These are phyloP conservation scores for Nomia melanderi DNA, from an alignment of 1,140 invertebrate genomes.

Conservation along the genomic window DNA sequence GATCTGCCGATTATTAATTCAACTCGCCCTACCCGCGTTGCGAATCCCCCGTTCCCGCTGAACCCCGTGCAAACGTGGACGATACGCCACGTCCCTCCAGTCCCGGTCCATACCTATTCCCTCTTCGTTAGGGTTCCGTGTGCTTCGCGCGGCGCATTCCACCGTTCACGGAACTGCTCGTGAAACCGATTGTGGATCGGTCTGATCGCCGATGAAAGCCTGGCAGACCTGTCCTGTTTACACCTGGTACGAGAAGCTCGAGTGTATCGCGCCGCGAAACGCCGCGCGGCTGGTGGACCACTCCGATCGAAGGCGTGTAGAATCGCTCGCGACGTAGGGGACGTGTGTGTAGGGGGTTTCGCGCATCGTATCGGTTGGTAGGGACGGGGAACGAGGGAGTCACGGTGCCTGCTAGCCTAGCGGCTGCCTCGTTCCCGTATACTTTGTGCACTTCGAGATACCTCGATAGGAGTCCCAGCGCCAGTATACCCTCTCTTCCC, in stretches of 20 bases:
- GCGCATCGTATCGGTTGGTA: no score
- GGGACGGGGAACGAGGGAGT: slow-evolving; percentile 42
- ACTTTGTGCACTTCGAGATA: slow-evolving; percentile 68
- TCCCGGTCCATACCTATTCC: no score
- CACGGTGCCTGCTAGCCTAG: slow-evolving; percentile 62
- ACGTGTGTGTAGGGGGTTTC: no score
- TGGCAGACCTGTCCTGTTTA: slow-evolving; percentile 36
- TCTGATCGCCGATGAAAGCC: slow-evolving; percentile 33
- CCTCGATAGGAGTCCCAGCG: slow-evolving; percentile 63
- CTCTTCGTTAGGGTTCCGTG: not conserved
- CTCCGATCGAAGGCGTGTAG: not conserved
- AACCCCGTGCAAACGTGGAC: no score
- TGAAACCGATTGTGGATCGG: not conserved
- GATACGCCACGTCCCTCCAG: not conserved
- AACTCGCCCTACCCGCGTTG: slow-evolving; percentile 64
- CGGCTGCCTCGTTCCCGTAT: slow-evolving; percentile 57
- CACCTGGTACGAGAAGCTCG: slow-evolving; percentile 41
- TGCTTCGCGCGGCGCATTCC: not conserved
- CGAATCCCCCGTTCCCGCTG: no score
- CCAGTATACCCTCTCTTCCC: slow-evolving; percentile 37
- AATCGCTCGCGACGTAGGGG: not conserved
- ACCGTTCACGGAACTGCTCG: slow-evolving; percentile 13
- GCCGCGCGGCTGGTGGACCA: not conserved
- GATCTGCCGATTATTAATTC: slow-evolving; percentile 77
- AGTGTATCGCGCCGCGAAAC: slow-evolving; percentile 8